phyloP scores from a whole-genome alignment of 2,888 invertebrate genomes.

The Eulithis prunata region DNA sequence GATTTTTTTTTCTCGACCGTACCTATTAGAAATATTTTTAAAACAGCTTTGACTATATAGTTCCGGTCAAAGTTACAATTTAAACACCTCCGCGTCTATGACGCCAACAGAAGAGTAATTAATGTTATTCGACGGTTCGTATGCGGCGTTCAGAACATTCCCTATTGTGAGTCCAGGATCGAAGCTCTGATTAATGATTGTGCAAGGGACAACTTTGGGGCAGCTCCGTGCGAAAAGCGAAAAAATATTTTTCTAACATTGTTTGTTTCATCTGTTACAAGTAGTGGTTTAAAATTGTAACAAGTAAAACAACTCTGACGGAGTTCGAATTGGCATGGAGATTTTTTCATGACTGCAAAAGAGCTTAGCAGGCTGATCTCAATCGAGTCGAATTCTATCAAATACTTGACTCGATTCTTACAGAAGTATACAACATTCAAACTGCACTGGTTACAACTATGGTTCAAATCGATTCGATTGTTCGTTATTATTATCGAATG shows the following conservation, averaged over 20 bases:
- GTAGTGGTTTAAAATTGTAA: not conserved
- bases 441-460: too few relatives aligned
- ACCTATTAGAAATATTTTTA: not conserved
- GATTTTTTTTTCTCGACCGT: too few relatives aligned
- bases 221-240: conserved; percentile 45
- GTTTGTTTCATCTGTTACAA: conserved; percentile 8
- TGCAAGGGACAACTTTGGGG: conserved; percentile 66
- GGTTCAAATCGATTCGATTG: too few relatives aligned
- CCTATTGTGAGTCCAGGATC: conserved; percentile 82
- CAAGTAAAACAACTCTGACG: too few relatives aligned
- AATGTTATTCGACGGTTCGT: conserved; percentile 82
- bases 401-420: too few relatives aligned
- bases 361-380: too few relatives aligned
- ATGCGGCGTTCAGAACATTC: conserved; percentile 73
- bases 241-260: conserved; percentile 41
- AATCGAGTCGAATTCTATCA: too few relatives aligned
- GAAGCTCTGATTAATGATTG: conserved; percentile 81
- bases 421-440: too few relatives aligned
- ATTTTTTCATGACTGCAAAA: too few relatives aligned
- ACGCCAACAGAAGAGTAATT: conserved; percentile 74
- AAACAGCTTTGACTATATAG: not conserved
- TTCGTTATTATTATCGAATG: too few relatives aligned
- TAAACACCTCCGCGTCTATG: conserved; percentile 51
- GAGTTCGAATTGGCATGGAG: too few relatives aligned
- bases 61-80: conserved; percentile 9